Percentiles rank a stretch among this genome's conserved stretches.
phyloP scores from a whole-genome alignment of 2,888 invertebrate species.

The Nymphalis polychloros region DNA sequence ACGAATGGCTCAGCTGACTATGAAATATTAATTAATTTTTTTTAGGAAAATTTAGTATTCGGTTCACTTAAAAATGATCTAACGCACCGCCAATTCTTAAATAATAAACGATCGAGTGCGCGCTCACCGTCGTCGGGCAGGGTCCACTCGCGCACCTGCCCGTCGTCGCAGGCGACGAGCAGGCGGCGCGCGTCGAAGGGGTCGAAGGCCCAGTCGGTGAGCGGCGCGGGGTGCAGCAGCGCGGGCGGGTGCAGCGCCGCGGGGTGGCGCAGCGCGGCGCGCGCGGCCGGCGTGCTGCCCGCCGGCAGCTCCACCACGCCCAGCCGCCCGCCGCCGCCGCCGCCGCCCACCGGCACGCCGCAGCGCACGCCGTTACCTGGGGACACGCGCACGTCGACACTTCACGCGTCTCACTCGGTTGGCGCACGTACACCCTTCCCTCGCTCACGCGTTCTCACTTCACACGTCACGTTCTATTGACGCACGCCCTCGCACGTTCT shows the following conservation, averaged over 20 bases:
- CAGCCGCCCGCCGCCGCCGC: constrained; percentile 79
- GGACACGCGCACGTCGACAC: not conserved
- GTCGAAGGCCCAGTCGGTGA: constrained; percentile 97
- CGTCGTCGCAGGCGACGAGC: constrained; percentile 95
- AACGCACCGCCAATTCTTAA: too few relatives aligned
- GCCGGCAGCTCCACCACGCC: constrained; percentile 89
- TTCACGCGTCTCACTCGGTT: too few relatives aligned
- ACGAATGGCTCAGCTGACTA: too few relatives aligned
- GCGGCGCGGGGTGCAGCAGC: constrained; percentile 93
- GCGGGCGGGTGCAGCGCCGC: constrained; percentile 94
- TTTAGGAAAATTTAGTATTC: too few relatives aligned
- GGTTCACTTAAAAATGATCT: too few relatives aligned
- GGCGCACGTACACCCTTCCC: too few relatives aligned
- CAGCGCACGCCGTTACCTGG: constrained; percentile 92
- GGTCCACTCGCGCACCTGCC: constrained; percentile 89
- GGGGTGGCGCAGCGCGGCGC: constrained; percentile 80
- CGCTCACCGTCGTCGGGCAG: constrained; percentile 85
- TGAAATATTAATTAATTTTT: too few relatives aligned
- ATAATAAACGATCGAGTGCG: not conserved
- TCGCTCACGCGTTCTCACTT: too few relatives aligned
- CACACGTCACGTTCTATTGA: too few relatives aligned
- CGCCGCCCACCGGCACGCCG: constrained; percentile 94
- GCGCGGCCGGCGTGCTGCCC: constrained; percentile 53
- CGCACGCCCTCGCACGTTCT: too few relatives aligned
- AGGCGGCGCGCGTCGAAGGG: constrained; percentile 91